Evolutionary conservation across 2,888 invertebrate species (phyloP).

Genomic region (Pollenia labialis): DNA sequence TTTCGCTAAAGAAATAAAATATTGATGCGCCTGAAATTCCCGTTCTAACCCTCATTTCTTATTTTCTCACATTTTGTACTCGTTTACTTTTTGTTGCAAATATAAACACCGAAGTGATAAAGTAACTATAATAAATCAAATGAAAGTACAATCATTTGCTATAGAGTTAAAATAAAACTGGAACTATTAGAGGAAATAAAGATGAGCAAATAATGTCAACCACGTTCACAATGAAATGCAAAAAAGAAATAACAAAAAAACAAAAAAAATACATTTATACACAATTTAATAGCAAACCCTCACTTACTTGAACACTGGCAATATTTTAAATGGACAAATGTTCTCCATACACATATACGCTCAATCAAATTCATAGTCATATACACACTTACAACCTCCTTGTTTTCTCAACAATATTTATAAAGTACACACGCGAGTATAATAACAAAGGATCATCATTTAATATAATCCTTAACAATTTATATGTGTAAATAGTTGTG

Average conservation of each 20-base stretch:
- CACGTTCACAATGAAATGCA: constrained; percentile 17
- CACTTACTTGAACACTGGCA: constrained; percentile 4
- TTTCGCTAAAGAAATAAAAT: not conserved
- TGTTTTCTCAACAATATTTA: constrained; percentile 36
- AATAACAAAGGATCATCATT: constrained; percentile 77
- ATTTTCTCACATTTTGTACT: no score
- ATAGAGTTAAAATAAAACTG: not conserved
- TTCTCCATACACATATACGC: constrained; percentile 20
- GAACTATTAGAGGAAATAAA: not conserved
- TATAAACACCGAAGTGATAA: constrained; percentile 14
- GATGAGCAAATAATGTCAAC: not conserved
- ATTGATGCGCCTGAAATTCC: no score
- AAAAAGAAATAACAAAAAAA: not conserved
- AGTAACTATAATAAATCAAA: constrained; percentile 47
- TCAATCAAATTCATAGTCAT: constrained; percentile 4
- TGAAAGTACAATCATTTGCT: constrained; percentile 4
- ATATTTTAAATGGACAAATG: constrained; percentile 33
- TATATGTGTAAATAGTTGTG: constrained; percentile 70
- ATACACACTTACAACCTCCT: not conserved
- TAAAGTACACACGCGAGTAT: constrained; percentile 57
- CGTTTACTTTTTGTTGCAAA: not conserved
- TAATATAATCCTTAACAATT: constrained; percentile 78
- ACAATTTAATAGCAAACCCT: not conserved
- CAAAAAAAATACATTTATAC: not conserved
- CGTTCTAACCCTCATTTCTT: no score